Percentiles rank a stretch among this genome's conserved stretches.
Evolutionary conservation across 1,140 invertebrate genomes (phyloP).

Genomic region (Brachionus angularis): DNA sequence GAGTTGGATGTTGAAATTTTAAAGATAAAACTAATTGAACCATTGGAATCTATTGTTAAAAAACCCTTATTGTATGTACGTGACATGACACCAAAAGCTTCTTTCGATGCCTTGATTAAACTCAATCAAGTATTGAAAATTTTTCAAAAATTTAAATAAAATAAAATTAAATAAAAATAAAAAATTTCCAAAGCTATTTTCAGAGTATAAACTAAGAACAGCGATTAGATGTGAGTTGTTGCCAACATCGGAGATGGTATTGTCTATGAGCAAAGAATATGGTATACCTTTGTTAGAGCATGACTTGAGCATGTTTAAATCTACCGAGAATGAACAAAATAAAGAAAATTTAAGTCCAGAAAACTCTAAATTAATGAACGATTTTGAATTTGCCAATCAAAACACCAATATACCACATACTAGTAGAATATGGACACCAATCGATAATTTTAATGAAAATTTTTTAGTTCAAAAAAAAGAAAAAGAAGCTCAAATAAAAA

Average conservation of each 20-base stretch:
- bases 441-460: conserved; percentile 52
- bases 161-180: not conserved
- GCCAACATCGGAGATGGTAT: conserved; percentile 54
- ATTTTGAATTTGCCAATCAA: conserved; percentile 18
- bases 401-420: conserved; percentile 30
- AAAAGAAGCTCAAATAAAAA: conserved; percentile 32
- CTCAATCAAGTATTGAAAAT: conserved; percentile 51
- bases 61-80: conserved; percentile 56
- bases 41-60: conserved; percentile 51
- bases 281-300: conserved; percentile 54
- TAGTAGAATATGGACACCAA: conserved; percentile 46
- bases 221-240: conserved; percentile 52
- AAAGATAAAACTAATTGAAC: conserved; percentile 55
- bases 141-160: not conserved
- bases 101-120: conserved; percentile 54
- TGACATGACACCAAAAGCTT: conserved; percentile 56
- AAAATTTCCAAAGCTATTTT: not conserved
- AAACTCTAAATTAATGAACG: conserved; percentile 7
- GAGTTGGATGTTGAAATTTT: conserved; percentile 55
- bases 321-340: not conserved
- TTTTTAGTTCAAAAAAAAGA: conserved; percentile 48
- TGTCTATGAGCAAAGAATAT: conserved; percentile 57
- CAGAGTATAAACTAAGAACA: conserved; percentile 49
- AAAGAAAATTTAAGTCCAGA: conserved; percentile 29
- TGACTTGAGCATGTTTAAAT: conserved; percentile 48